These are phyloP conservation scores for Onychomys leucogaster DNA, from an alignment of 2,797 vertebrate species.

Conservation along the genomic window DNA sequence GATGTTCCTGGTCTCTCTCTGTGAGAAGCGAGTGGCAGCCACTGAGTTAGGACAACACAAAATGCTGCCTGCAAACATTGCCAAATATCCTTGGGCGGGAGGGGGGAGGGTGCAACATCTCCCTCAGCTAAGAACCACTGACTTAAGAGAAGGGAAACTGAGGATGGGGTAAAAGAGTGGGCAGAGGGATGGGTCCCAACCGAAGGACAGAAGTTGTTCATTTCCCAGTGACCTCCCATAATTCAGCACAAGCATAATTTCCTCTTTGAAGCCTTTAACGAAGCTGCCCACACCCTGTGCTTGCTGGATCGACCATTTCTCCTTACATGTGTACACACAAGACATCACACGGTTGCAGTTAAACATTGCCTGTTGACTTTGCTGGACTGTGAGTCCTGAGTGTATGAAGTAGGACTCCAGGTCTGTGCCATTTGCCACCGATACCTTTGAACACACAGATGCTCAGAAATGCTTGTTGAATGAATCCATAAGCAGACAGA, in stretches of 20 bases:
- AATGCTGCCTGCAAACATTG: background rate
- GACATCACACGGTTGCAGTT: background rate
- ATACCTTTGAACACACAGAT: background rate
- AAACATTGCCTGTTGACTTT: background rate
- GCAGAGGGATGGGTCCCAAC: rapidly evolving
- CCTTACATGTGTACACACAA: background rate
- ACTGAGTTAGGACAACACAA: background rate
- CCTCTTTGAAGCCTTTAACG: background rate
- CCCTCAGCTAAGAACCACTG: background rate
- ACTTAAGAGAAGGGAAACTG: background rate
- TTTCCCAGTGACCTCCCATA: background rate
- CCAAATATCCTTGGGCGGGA: background rate
- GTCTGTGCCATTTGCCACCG: background rate
- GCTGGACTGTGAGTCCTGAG: background rate
- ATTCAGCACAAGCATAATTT: background rate
- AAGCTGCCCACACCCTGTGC: background rate
- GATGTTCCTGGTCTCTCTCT: background rate
- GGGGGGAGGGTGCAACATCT: background rate
- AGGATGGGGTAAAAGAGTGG: background rate
- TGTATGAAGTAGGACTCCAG: background rate
- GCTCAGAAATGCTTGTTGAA: background rate
- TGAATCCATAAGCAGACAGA: background rate
- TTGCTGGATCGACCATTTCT: background rate
- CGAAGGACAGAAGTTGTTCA: background rate
- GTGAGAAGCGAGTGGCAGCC: background rate